phyloP scores from a whole-genome alignment of 2,797 vertebrate genomes.

The Labroides dimidiatus region DNA sequence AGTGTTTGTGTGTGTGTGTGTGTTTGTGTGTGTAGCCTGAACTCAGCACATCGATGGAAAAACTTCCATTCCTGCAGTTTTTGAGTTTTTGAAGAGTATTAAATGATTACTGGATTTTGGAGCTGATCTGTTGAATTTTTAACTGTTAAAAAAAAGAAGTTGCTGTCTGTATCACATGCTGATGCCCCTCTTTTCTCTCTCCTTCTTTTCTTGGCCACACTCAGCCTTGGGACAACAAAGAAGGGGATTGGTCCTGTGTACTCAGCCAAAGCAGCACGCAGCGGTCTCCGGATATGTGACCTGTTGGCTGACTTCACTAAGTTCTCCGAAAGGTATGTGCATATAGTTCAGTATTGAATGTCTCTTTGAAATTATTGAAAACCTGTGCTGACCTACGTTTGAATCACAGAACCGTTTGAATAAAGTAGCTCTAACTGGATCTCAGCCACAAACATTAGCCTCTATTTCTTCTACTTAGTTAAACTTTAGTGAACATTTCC shows the following conservation, averaged over 20 bases:
- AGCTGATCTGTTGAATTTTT: conserved; percentile 6
- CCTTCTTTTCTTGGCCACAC: conserved; percentile 32
- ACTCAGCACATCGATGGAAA: too few species aligned
- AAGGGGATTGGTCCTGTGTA: conserved; percentile 98
- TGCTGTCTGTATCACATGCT: not conserved
- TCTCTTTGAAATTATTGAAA: conserved; percentile 1
- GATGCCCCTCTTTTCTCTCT: not conserved
- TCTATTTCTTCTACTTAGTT: too few species aligned
- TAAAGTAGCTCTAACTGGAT: too few species aligned
- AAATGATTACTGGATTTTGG: not conserved
- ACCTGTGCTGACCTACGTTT: too few species aligned
- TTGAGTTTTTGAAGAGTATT: not conserved
- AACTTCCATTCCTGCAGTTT: too few species aligned
- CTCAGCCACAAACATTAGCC: too few species aligned
- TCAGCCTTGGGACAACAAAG: conserved; percentile 96
- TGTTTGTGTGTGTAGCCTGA: too few species aligned
- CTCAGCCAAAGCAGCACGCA: conserved; percentile 96
- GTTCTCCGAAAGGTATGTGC: conserved; percentile 91
- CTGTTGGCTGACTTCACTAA: conserved; percentile 94
- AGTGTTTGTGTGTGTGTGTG: too few species aligned
- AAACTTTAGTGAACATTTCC: not conserved
- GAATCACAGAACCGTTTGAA: too few species aligned
- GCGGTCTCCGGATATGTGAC: conserved; percentile 97
- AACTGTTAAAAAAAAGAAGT: not conserved
- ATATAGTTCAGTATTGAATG: not conserved